Base-by-base conservation (phyloP, 1,140 invertebrate genomes). In the Macrostomum lignano region DNA sequence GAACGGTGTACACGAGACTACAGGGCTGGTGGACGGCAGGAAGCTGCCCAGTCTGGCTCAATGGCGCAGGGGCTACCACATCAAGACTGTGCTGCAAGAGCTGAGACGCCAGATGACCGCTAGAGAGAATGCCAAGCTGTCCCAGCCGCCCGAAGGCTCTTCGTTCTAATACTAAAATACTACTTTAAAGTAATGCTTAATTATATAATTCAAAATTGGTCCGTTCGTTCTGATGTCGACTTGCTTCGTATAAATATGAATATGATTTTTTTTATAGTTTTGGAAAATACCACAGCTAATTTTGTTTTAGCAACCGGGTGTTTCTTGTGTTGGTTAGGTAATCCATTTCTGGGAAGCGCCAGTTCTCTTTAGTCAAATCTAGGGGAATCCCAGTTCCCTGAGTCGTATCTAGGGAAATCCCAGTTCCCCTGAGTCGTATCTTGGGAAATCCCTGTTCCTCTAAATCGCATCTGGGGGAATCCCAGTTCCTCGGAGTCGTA, bases 51-150 rank as follows among this genome's bases (percentile, higher is more conserved):
- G 84, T 33, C 64, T 93, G 48, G 66, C 72, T 43, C 70, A 77
- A 56, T 93, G 82, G 81, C 75, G 79, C 57, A 68, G 77, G 40
- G 76, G 78, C 52, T 82, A 81, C 51, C 78, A 78, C 45, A 82
- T 91, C 58, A 88, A 88, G 64, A 77, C 75, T 47, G 69, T 88
- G 44, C 66, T 93, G 37, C 77, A 81, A 61, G 78, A 84, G 59
- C 65, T 93, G 31, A 46, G 60, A 34, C 43, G 49, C 40, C 40
- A 78, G 48, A 88, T 91, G 81, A 77, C 76, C 40, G 61, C 77
- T 37, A 91, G 88, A 60, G 82, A 93, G 59, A 94, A 94, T 60
- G 71, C 81, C 69, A 86, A 84, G 66, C 65, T 91, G 44, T 72
- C 40, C 5, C 51, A 54, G 39, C 51, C 49, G 13, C 38, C 47